These are phyloP conservation scores for Garrulus glandarius DNA, from an alignment of 2,797 vertebrate species.

Conservation along the genomic window DNA sequence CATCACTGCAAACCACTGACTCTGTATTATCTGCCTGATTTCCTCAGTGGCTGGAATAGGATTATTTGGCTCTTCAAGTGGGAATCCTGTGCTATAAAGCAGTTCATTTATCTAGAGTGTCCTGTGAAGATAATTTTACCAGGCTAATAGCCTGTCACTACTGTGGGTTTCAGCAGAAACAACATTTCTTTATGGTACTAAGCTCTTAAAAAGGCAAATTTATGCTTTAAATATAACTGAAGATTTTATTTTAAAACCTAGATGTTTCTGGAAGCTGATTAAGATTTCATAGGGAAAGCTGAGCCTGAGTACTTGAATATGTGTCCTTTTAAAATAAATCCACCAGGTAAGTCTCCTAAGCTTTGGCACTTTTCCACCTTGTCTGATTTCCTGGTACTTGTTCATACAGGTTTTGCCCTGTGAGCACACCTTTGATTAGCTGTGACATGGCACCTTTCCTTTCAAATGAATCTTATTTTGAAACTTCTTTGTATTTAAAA, in stretches of 20 bases:
- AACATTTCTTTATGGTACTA: neutral
- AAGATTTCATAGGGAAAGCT: neutral
- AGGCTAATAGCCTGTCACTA: neutral
- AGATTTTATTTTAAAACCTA: neutral
- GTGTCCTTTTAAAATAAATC: slow-evolving; percentile 15
- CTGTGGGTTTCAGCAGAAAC: neutral
- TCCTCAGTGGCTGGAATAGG: neutral
- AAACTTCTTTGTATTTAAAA: neutral
- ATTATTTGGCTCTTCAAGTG: neutral
- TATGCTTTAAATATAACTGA: neutral
- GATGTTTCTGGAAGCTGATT: neutral
- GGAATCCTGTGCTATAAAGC: neutral
- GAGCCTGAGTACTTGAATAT: neutral
- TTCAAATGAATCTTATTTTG: neutral
- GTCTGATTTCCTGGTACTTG: slow-evolving; percentile 43
- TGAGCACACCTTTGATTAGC: slow-evolving; percentile 14
- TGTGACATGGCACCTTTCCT: slow-evolving; percentile 10
- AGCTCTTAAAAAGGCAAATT: neutral
- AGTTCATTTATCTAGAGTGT: neutral
- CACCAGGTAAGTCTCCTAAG: neutral
- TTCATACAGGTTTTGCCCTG: slow-evolving; percentile 22
- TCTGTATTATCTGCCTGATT: neutral
- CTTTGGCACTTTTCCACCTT: neutral
- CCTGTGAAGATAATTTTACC: neutral
- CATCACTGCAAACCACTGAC: neutral